Evolutionary conservation across 2,113 vertebrate genomes (phyloP), one percentile per base, ranked within the genome.

Genomic region (Bombycilla garrulus): DNA sequence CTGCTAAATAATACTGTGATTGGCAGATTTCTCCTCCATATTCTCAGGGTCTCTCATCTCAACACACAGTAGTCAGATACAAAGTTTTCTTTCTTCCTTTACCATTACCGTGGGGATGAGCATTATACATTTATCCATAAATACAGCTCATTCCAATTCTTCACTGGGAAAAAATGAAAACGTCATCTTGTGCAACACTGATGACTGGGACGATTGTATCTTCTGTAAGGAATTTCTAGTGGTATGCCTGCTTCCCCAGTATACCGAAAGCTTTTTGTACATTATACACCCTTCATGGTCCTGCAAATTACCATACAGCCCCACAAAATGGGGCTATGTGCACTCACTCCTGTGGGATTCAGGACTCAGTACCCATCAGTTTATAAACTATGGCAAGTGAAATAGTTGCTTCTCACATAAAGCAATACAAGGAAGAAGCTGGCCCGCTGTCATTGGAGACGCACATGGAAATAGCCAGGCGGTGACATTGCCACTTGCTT

Each of bases 311-410:
- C 44, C 78, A 35, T 2, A n/a, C 3, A 81, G 38, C 15, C 44
- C 35, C 26, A 67, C 17, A 77, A 71, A 83, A 71, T 3, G 9
- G 45, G 22, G 21, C 35, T 31, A 31, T 5, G 26, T 19, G 47
- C 19, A 65, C 14, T 28, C 12, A 9, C 14, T 35, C 12, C 5
- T 3, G 6, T 0, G 1, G 35, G 10, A 54, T 16, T 70, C 29
- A 26, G 38, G 22, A 51, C 28, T 7, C 42, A 10, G 21, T 2
- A 31, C 5, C 26, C 51, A n/a, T 6, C 44, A 12, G n/a, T 11
- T 78, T 28, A 38, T 10, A 33, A 40, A 12, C 0, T 5, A 78
- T 9, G 10, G 28, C 31, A 81, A 65, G 23, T 5, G 10, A 35
- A 76, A 73, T 4, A 54, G 6, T 9, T 0, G 2, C 25, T 48